These are phyloP conservation scores for Montifringilla adamsi DNA, from an alignment of 2,113 vertebrate species.

Conservation along the genomic window DNA sequence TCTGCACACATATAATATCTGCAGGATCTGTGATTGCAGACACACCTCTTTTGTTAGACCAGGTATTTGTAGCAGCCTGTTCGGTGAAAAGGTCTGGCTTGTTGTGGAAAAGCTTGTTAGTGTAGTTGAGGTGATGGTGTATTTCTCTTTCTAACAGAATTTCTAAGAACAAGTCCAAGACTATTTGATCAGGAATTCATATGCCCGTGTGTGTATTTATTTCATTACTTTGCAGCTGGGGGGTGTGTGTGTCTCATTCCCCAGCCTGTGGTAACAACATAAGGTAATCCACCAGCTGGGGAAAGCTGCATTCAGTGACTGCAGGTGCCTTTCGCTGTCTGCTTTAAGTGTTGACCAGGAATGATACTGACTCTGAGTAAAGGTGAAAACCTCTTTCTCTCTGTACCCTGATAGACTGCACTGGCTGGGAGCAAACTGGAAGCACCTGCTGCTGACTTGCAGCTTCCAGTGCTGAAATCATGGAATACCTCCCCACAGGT, in stretches of 20 bases:
- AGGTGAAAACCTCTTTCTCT: neutral
- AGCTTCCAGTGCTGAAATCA: neutral
- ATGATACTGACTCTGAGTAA: neutral
- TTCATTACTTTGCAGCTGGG: neutral
- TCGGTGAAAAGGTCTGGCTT: neutral
- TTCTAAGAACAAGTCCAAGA: neutral
- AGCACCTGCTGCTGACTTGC: neutral
- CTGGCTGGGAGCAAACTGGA: neutral
- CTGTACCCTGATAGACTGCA: neutral
- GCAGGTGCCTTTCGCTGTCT: neutral
- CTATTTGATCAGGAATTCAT: neutral
- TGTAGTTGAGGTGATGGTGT: neutral
- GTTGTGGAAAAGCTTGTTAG: neutral
- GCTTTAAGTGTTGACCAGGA: neutral
- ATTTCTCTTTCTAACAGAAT: neutral
- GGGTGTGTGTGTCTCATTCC: neutral
- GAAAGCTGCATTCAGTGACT: neutral
- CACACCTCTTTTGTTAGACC: neutral
- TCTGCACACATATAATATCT: too few species aligned
- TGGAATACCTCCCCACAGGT: neutral
- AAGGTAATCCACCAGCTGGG: neutral
- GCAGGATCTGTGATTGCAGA: neutral
- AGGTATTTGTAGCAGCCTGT: neutral
- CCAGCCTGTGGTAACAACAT: neutral
- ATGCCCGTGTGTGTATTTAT: neutral